Evolutionary conservation across 2,888 invertebrate genomes (phyloP), one percentile per base, ranked within the genome.

Genomic region (Therioaphis trifolii): DNA sequence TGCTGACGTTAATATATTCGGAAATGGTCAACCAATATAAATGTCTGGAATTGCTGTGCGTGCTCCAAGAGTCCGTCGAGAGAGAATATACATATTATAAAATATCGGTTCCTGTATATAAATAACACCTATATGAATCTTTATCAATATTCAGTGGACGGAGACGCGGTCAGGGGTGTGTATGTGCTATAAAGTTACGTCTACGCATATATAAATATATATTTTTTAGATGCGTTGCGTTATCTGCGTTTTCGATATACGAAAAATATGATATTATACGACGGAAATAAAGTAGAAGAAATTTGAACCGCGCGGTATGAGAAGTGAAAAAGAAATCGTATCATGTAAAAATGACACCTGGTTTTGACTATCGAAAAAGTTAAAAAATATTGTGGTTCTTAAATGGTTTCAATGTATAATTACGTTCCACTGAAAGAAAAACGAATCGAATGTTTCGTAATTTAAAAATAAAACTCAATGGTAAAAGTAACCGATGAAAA

Each of bases 1-100:
- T 2, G 24, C 35, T 35, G 82, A 74, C 74, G 82, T 74, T 82
- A 82, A 82, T 74, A 66, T 74, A 74, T 82, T 63, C 82, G 35
- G 43, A 66, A 82, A 82, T 27, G 82, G 82, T 82, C 74, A 74
- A 74, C 72, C 74, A 74, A 74, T 82, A 82, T 74, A 82, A 82
- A 66, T 18, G 63, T 82, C 52, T 52, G 24, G 74, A 74, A 82
- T 82, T 74, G 61, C 35, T 52, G 49, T 14, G 27, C 72, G 43
- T 35, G 46, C 15, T 71, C 35, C 24, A 49, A 77, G 49, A 49
- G 49, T 11, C 15, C 21, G 49, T 21, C 49, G 21, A 49, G 63
- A 21, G 49, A 77, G 21, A 40, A 24, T 29, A 24, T 35, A 55
- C n/a, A 52, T 35, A 29, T 9, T 18, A n/a, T 76, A 61, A 18